A percentile compares a stretch with the other conserved stretches of the same genome.
These are phyloP conservation scores for Falco peregrinus DNA, from an alignment of 2,797 vertebrate genomes.

Conservation along the genomic window DNA sequence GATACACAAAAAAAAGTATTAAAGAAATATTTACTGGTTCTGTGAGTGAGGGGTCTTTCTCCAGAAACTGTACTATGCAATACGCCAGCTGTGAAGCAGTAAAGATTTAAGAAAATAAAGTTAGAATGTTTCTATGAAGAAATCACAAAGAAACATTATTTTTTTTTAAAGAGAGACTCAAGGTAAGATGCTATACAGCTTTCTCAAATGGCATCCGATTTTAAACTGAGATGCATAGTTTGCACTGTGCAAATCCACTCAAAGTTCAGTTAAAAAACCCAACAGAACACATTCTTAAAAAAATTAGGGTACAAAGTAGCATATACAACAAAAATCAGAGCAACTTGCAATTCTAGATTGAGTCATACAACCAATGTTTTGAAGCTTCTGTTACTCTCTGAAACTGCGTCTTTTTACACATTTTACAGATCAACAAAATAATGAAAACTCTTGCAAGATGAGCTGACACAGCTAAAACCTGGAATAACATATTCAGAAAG, in stretches of 20 bases:
- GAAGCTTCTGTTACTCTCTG: background rate
- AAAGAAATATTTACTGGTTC: constrained; percentile 87
- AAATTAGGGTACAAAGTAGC: background rate
- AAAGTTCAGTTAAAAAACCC: background rate
- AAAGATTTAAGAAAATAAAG: constrained; percentile 4
- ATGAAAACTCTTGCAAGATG: background rate
- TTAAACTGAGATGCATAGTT: background rate
- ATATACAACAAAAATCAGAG: background rate
- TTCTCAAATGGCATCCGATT: background rate
- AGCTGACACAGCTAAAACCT: background rate
- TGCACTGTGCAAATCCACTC: background rate
- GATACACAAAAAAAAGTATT: background rate
- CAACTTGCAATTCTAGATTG: background rate
- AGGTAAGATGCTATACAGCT: background rate
- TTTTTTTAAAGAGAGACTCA: background rate
- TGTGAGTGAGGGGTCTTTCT: constrained; percentile 99
- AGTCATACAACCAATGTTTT: background rate
- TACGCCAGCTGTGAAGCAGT: constrained; percentile 88
- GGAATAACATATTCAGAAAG: background rate
- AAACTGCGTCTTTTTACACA: background rate
- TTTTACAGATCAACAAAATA: background rate
- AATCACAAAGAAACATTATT: background rate
- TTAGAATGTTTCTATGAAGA: constrained; percentile 17
- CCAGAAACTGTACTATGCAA: constrained; percentile 99
- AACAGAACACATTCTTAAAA: background rate